Evolutionary conservation across 2,888 invertebrate species (phyloP), one percentile per base, ranked within the genome.

Genomic region (Acrobeloides nanus): DNA sequence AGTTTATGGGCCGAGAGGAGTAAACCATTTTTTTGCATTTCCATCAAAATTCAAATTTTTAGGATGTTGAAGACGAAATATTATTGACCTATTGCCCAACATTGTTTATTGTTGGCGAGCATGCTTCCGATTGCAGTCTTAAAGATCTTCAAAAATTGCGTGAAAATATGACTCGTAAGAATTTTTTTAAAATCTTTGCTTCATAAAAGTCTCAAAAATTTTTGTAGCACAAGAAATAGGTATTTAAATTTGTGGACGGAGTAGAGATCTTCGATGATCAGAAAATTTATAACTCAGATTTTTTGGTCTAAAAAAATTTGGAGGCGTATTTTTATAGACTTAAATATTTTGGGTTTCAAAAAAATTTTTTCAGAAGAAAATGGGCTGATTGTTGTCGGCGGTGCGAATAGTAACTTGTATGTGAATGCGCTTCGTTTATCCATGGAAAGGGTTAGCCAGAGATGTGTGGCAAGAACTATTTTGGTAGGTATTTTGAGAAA

Each of bases 61-160:
- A 64, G 64, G 42, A 43, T 3, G 55, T 62, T 6, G 68, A 68
- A 24, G 68, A 68, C 47, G 62, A 65, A 20, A 66, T 66, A 20
- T 54, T 56, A 12, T 47, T 68, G 17, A 66, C 67, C 10, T 68
- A 68, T 45, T 67, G 66, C 35, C 61, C 67, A 1, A 53, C 64
- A 18, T 55, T 68, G 12, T 68, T 68, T 46, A 53, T 68, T 18
- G 52, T 62, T 15, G 68, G 68, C 15, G 50, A 60, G 12, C 47
- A 62, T 21, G 61, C 61, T 1, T 34, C 44, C 12, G 47, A 56
- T n/a, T 63, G 57, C 32, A 43, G 61, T 25, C 44, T 62, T 18
- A 15, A 48, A 7, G 59, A 56, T 0, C 35, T 68, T 46, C 48
- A 52, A 6, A 48, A 55, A 20, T 32, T 68, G 33, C 46, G 64